These are phyloP conservation scores for Apostichopus japonicus DNA, from an alignment of 35 echinoderm and acorn worm genomes.

Conservation along the genomic window DNA sequence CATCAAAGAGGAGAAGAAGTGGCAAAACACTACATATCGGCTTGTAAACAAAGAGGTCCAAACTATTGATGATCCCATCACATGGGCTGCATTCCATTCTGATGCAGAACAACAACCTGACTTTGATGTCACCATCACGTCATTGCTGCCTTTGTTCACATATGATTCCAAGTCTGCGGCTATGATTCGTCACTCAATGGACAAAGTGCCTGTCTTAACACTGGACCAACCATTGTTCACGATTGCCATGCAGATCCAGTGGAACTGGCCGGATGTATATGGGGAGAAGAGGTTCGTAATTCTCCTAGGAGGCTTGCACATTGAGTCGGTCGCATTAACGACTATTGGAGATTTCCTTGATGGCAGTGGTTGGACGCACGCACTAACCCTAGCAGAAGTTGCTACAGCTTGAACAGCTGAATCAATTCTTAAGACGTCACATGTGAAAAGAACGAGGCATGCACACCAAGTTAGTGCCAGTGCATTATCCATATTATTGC, in stretches of 20 bases:
- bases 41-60: too few species aligned
- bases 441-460: conserved; percentile 43
- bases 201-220: conserved; percentile 53
- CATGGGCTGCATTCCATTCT: conserved; percentile 10
- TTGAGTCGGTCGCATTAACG: conserved; percentile 56
- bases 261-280: conserved; percentile 29
- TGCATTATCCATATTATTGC: conserved; percentile 27
- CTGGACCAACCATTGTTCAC: conserved; percentile 65
- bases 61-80: background rate
- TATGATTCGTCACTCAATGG: conserved; percentile 68
- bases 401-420: conserved; percentile 47
- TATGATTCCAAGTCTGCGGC: conserved; percentile 5
- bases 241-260: conserved; percentile 50
- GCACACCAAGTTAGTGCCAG: conserved; percentile 67
- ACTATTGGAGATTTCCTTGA: conserved; percentile 41
- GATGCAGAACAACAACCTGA: background rate
- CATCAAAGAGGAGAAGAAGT: too few species aligned
- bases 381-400: conserved; percentile 46
- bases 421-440: too few species aligned
- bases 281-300: conserved; percentile 70
- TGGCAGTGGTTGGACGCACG: conserved; percentile 33
- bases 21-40: too few species aligned
- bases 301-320: conserved; percentile 63
- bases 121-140: conserved; percentile 21
- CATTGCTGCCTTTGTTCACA: background rate